A percentile compares a stretch with the other conserved stretches of the same genome.
Conservation (phyloP, 2,797 vertebrate species). For the Enteromius thamalakanensis region DNA sequence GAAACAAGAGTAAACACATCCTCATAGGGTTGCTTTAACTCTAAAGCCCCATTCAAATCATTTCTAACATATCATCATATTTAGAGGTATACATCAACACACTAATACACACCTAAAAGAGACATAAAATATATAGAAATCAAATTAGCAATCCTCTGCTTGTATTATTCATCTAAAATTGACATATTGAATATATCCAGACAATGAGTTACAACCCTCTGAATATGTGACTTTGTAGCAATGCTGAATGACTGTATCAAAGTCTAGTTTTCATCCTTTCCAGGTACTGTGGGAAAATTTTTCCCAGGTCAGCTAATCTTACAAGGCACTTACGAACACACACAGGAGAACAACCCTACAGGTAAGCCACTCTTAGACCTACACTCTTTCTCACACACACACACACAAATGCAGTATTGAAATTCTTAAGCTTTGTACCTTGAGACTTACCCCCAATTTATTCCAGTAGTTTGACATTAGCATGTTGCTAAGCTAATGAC, state of each 20-base stretch:
- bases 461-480: neutral
- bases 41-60: neutral
- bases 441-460: neutral
- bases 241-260: conserved; percentile 20
- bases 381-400: conserved; percentile 14
- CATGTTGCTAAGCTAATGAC: neutral
- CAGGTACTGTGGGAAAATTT: conserved; percentile 99
- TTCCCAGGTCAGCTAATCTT: conserved; percentile 97
- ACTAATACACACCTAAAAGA: neutral
- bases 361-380: conserved; percentile 74
- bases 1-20: conserved; percentile 9
- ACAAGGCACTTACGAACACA: conserved; percentile 98
- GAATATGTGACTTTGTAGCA: conserved; percentile 16
- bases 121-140: neutral
- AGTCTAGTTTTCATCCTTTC: conserved; percentile 40
- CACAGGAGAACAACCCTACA: conserved; percentile 98
- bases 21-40: neutral
- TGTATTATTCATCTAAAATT: neutral
- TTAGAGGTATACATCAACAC: neutral
- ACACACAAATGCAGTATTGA: conserved; percentile 4
- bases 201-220: neutral
- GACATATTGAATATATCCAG: neutral
- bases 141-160: neutral
- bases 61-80: neutral
- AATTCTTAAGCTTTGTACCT: neutral